phyloP scores from a whole-genome alignment of 2,797 vertebrate species.

The Rhabdomys pumilio region DNA sequence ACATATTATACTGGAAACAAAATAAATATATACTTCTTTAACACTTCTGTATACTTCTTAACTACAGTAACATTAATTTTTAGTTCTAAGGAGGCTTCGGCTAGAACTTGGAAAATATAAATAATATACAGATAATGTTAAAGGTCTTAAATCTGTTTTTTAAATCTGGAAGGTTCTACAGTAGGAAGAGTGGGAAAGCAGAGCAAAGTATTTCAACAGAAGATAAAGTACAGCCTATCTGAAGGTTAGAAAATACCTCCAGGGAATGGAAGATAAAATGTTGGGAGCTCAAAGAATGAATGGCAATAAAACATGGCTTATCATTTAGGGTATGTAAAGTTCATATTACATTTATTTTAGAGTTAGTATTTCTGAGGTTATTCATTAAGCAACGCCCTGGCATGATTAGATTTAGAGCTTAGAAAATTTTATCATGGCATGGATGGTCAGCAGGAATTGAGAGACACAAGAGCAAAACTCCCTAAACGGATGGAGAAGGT shows the following conservation, averaged over 20 bases:
- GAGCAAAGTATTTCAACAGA: not conserved
- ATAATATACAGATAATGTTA: not conserved
- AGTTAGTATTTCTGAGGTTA: constrained; percentile 2
- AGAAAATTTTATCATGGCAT: not conserved
- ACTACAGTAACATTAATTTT: constrained; percentile 15
- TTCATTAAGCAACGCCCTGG: not conserved
- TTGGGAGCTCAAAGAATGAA: not conserved
- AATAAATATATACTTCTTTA: not conserved
- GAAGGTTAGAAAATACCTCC: not conserved
- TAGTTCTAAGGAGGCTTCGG: not conserved
- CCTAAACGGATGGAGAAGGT: not conserved
- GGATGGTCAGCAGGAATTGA: not conserved
- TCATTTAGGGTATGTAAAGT: not conserved
- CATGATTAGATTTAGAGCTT: not conserved
- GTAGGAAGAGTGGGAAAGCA: not conserved
- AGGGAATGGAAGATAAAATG: not conserved
- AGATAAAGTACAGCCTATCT: too few relatives aligned
- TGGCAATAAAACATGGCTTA: not conserved
- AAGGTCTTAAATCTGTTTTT: not conserved
- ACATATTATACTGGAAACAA: not conserved
- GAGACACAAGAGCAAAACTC: not conserved
- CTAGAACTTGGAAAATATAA: not conserved
- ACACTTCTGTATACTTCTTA: not conserved
- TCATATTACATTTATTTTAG: not conserved
- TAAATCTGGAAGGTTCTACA: not conserved